Evolutionary conservation across 1,140 invertebrate genomes (phyloP), one percentile per base, ranked within the genome.

Genomic region (Tetragonula clypearis): DNA sequence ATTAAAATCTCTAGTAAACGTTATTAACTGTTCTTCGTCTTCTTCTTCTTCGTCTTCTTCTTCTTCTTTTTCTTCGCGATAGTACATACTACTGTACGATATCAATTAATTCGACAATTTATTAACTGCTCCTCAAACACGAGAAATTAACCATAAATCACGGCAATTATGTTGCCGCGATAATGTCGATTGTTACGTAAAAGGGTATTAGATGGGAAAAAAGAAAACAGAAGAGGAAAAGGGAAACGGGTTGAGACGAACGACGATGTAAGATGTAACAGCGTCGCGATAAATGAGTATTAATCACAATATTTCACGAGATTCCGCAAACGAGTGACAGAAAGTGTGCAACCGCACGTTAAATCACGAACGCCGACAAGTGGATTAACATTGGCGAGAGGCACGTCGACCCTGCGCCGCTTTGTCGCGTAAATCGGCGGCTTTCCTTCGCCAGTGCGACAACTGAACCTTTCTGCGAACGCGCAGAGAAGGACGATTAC

Each of bases 281-380:
- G 90, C 68, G 71, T 41, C 21, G 69, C 79, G n/a, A 82, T 85
- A 86, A 82, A 85, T 56, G 66, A 62, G 77, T 76, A 82, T 87
- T 68, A 41, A 68, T 86, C 87, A 86, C 87, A 85, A 88, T 86
- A 86, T 86, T 76, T 88, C 87, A 82, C 78, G 35, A 17, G 74
- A 79, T 88, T 83, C 66, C 80, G 55, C 80, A 79, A 30, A 79
- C 49, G 55, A 26, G 21, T 55, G 83, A 79, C 79, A 56, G 84
- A 86, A 88, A 66, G 72, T 83, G 80, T 82, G 79, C 79, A 79
- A 79, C 74, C 82, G 82, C 60, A 75, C 72, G 83, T 79, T 82
- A 84, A 86, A 86, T 88, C 85, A 88, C 41, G 73, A 75, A 62
- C 69, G 85, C 73, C 85, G 85, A 77, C 85, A 86, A 83, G 81